Percentiles rank a stretch among this genome's conserved stretches.
These are phyloP conservation scores for Gallinago media DNA, from an alignment of 2,113 vertebrate species.

Conservation along the genomic window DNA sequence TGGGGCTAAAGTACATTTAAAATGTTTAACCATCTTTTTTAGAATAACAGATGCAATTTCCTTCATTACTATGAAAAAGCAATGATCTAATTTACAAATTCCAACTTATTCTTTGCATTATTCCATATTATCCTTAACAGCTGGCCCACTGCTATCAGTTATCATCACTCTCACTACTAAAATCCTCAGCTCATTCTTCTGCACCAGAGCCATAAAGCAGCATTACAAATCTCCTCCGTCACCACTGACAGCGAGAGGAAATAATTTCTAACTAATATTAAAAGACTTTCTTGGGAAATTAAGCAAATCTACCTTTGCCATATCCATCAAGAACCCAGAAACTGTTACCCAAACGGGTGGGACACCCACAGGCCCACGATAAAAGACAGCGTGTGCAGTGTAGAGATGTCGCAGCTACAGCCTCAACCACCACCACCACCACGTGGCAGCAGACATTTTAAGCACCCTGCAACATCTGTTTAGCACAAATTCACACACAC, in stretches of 20 bases:
- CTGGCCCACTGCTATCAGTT: not conserved
- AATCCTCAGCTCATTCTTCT: not conserved
- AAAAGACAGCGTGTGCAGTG: not conserved
- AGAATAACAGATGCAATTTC: not conserved
- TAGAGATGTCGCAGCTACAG: not conserved
- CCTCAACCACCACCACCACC: not conserved
- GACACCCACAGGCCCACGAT: not conserved
- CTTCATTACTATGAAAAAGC: not conserved
- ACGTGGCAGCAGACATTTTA: slow-evolving; percentile 20
- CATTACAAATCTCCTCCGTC: not conserved
- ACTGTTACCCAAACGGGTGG: not conserved
- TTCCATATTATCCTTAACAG: not conserved
- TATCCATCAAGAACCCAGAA: not conserved
- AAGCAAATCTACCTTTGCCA: not conserved
- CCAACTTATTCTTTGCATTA: not conserved
- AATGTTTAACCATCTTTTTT: not conserved
- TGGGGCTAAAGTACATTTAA: not conserved
- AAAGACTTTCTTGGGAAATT: not conserved
- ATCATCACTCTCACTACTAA: not conserved
- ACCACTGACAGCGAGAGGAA: not conserved
- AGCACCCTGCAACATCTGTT: not conserved
- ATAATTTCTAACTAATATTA: not conserved
- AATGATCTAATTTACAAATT: not conserved
- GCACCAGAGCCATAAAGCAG: not conserved
- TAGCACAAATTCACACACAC: not conserved